These are phyloP conservation scores for Phyllotreta cruciferae DNA, from an alignment of 2,888 invertebrate species.

Conservation along the genomic window DNA sequence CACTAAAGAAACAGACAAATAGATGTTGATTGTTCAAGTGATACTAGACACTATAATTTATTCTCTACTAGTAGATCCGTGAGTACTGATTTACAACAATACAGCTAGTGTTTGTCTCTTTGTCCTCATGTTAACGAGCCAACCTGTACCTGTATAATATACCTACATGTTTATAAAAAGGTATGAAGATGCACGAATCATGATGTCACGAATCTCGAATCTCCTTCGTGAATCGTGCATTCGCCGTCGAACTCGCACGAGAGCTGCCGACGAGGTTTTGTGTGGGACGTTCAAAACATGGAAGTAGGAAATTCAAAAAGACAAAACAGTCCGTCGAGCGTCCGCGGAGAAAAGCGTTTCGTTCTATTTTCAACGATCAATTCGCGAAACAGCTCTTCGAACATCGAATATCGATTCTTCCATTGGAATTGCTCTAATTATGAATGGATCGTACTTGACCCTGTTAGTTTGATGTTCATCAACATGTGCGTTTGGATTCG, in stretches of 20 bases:
- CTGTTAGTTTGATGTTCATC: conserved; percentile 17
- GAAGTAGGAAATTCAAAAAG: conserved; percentile 33
- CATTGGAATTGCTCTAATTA: conserved; percentile 25
- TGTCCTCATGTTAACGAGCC: no score
- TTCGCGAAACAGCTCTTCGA: conserved; percentile 20
- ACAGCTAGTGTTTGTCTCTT: no score
- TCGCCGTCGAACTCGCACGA: conserved; percentile 27
- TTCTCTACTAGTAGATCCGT: no score
- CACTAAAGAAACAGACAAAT: no score
- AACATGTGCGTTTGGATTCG: conserved; percentile 21
- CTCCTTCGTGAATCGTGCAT: neutral
- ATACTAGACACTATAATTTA: no score
- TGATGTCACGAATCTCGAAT: neutral
- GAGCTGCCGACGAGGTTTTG: conserved; percentile 28
- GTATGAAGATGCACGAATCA: neutral
- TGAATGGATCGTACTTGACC: conserved; percentile 24
- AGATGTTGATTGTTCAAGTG: no score
- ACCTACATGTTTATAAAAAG: no score
- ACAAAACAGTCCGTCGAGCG: conserved; percentile 23
- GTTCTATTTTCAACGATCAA: conserved; percentile 26
- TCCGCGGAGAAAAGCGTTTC: conserved; percentile 13
- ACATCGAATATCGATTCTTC: conserved; percentile 20
- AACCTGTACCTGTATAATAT: no score
- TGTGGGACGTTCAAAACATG: conserved; percentile 41
- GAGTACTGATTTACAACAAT: no score